These are phyloP conservation scores for Noctua fimbriata DNA, from an alignment of 2,888 invertebrate genomes.

Conservation along the genomic window DNA sequence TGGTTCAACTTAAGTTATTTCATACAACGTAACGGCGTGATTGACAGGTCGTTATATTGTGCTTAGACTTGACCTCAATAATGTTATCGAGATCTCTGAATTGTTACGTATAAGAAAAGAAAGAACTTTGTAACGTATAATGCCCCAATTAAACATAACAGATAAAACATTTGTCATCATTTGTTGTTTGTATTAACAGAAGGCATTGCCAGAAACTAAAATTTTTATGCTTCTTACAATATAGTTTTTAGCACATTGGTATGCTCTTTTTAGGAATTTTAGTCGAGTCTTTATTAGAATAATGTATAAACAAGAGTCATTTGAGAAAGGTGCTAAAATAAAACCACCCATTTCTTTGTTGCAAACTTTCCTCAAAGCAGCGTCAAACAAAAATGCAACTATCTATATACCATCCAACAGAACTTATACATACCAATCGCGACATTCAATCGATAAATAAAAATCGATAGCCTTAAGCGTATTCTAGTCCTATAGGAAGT, in stretches of 20 bases:
- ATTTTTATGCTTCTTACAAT: too few relatives aligned
- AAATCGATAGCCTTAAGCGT: conserved; percentile 30
- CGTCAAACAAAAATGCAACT: neutral
- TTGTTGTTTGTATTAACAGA: too few relatives aligned
- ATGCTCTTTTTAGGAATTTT: too few relatives aligned
- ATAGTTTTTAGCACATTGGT: too few relatives aligned
- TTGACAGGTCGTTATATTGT: conserved; percentile 66
- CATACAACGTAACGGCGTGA: conserved; percentile 67
- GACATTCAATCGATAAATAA: conserved; percentile 11
- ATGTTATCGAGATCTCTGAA: conserved; percentile 34
- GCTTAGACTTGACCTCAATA: conserved; percentile 63
- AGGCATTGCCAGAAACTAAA: too few relatives aligned
- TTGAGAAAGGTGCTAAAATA: neutral
- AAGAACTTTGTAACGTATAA: too few relatives aligned
- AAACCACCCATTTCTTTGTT: neutral
- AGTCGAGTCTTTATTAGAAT: neutral
- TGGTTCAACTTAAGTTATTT: conserved; percentile 60
- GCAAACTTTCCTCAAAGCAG: neutral
- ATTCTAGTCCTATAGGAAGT: conserved; percentile 63
- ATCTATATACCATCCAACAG: neutral
- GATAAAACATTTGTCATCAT: too few relatives aligned
- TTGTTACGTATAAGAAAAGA: too few relatives aligned
- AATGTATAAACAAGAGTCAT: neutral
- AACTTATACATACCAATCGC: conserved; percentile 1
- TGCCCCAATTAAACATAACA: too few relatives aligned